Evolutionary conservation across 2,888 invertebrate genomes (phyloP).

Genomic region (Tetheella fluctuosa): DNA sequence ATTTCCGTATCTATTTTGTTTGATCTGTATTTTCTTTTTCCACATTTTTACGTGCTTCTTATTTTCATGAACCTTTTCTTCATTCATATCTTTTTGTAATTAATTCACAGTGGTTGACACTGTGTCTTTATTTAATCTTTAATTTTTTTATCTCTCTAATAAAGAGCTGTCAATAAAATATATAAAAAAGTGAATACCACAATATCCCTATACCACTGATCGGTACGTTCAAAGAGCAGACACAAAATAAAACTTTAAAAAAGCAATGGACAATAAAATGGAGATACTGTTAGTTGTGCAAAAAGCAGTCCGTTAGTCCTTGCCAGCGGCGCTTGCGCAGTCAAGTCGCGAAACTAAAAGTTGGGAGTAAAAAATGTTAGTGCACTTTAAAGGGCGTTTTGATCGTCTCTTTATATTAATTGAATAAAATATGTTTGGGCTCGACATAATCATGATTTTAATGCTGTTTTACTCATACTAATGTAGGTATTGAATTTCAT

Average conservation of each 20-base stretch:
- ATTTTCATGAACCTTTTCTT: not conserved
- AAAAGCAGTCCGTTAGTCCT: constrained; percentile 64
- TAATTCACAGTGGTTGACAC: too few relatives aligned
- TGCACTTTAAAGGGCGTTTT: constrained; percentile 8
- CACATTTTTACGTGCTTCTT: not conserved
- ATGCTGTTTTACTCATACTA: too few relatives aligned
- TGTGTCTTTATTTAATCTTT: not conserved
- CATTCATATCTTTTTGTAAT: not conserved
- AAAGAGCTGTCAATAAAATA: not conserved
- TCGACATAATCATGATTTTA: too few relatives aligned
- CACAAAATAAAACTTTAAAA: constrained; percentile 53
- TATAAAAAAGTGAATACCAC: constrained; percentile 16
- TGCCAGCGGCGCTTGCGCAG: constrained; percentile 34
- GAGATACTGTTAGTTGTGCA: constrained; percentile 58
- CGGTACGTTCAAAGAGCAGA: constrained; percentile 58
- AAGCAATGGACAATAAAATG: constrained; percentile 56
- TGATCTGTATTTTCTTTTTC: not conserved
- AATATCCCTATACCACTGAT: constrained; percentile 54
- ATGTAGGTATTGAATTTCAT: too few relatives aligned
- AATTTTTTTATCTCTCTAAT: not conserved
- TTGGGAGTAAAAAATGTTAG: not conserved
- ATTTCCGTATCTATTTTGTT: constrained; percentile 10
- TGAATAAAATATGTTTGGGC: not conserved
- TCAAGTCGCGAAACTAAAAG: constrained; percentile 1
- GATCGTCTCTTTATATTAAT: not conserved